A percentile compares a stretch with the other conserved stretches of the same genome.
These are phyloP conservation scores for Prionailurus bengalensis DNA, from an alignment of 2,113 vertebrate species.

Conservation along the genomic window DNA sequence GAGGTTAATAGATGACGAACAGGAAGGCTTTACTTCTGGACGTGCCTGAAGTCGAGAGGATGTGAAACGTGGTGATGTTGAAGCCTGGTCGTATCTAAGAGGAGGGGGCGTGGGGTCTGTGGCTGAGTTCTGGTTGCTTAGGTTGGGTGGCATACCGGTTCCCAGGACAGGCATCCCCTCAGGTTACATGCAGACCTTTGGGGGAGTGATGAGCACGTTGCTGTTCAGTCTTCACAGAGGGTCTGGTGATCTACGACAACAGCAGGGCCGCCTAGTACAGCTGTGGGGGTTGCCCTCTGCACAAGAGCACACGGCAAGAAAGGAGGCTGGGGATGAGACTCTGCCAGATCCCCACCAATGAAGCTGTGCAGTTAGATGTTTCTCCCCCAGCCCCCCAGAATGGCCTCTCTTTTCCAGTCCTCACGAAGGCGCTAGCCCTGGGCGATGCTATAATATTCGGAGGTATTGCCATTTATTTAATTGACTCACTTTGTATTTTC, in stretches of 20 bases:
- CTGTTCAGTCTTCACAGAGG: not conserved
- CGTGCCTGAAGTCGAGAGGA: not conserved
- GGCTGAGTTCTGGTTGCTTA: not conserved
- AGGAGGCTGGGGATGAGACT: not conserved
- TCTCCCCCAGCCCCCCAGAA: not conserved
- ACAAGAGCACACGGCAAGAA: not conserved
- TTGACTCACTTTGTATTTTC: not conserved
- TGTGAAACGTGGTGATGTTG: not conserved
- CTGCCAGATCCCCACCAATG: not conserved
- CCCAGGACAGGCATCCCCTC: not conserved
- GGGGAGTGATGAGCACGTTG: fast-evolving
- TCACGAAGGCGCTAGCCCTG: not conserved
- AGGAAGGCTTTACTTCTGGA: not conserved
- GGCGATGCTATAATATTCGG: not conserved
- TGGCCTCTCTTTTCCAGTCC: not conserved
- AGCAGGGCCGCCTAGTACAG: fast-evolving
- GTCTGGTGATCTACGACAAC: too few relatives aligned
- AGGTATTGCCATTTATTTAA: not conserved
- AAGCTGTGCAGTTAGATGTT: not conserved
- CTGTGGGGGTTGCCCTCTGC: not conserved
- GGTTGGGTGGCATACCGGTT: not conserved
- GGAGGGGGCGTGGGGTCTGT: not conserved
- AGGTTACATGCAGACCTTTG: not conserved
- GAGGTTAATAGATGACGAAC: not conserved
- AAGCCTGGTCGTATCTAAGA: not conserved